Percentiles rank a stretch among this genome's conserved stretches.
Conservation (phyloP, 1,140 invertebrate species). For the Bombus turneri region DNA sequence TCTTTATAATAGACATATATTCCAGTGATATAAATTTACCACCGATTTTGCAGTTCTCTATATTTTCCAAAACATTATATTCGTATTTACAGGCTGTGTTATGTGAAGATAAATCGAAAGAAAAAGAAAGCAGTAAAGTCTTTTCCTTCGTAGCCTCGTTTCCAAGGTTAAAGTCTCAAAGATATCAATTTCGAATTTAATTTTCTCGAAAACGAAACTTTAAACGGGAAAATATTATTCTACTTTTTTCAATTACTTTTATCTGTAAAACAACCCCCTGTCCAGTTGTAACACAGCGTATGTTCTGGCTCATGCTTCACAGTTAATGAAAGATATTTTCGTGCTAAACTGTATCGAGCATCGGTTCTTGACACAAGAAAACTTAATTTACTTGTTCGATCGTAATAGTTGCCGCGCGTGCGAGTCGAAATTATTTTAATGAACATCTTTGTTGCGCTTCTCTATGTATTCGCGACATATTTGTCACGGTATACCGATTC, state of each 20-base stretch:
- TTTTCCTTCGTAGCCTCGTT: neutral
- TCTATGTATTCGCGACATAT: neutral
- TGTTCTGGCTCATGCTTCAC: neutral
- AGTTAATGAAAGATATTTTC: neutral
- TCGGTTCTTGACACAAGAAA: neutral
- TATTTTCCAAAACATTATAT: neutral
- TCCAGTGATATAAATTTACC: neutral
- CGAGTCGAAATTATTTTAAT: neutral
- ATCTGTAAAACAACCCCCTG: neutral
- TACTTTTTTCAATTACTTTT: neutral
- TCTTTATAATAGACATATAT: neutral
- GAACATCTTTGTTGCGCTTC: neutral
- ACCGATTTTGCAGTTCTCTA: neutral
- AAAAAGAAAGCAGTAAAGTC: too few relatives aligned
- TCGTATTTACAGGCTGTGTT: too few relatives aligned
- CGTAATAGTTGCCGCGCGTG: neutral
- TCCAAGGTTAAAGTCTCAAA: neutral
- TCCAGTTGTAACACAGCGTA: neutral
- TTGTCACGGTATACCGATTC: neutral
- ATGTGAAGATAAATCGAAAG: too few relatives aligned
- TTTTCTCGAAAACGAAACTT: neutral
- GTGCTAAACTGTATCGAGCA: neutral
- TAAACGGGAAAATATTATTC: too few relatives aligned
- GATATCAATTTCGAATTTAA: neutral
- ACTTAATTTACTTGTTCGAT: neutral